These are phyloP conservation scores for Mamestra configurata DNA, from an alignment of 1,140 invertebrate genomes.

Conservation along the genomic window DNA sequence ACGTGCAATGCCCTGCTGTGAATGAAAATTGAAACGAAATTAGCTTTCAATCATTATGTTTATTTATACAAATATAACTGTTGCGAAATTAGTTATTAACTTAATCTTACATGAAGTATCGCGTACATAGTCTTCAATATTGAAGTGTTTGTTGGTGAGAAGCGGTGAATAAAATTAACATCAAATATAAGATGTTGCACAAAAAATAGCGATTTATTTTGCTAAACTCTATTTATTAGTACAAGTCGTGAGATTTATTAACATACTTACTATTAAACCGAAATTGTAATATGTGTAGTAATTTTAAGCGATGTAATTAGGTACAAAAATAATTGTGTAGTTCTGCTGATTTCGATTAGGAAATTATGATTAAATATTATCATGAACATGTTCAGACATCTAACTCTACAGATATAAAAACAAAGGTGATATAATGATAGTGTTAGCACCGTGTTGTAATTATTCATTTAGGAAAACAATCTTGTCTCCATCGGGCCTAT, in stretches of 20 bases:
- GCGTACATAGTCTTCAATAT: background rate
- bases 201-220: background rate
- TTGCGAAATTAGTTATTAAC: background rate
- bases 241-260: background rate
- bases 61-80: background rate
- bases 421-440: conserved; percentile 7
- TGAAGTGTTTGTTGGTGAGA: background rate
- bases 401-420: conserved; percentile 7
- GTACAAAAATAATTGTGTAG: conserved; percentile 3
- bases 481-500: conserved; percentile 76
- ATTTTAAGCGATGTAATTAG: conserved; percentile 2
- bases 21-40: conserved; percentile 1
- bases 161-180: background rate
- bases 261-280: background rate
- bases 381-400: background rate
- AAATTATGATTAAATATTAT: conserved; percentile 19
- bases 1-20: background rate
- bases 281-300: background rate
- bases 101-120: background rate
- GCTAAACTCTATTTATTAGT: background rate
- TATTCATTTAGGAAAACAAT: conserved; percentile 80
- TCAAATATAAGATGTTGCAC: background rate
- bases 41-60: background rate
- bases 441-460: conserved; percentile 21
- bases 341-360: conserved; percentile 14